These are phyloP conservation scores for Formica selysi DNA, from an alignment of 1,140 invertebrate species.

Conservation along the genomic window DNA sequence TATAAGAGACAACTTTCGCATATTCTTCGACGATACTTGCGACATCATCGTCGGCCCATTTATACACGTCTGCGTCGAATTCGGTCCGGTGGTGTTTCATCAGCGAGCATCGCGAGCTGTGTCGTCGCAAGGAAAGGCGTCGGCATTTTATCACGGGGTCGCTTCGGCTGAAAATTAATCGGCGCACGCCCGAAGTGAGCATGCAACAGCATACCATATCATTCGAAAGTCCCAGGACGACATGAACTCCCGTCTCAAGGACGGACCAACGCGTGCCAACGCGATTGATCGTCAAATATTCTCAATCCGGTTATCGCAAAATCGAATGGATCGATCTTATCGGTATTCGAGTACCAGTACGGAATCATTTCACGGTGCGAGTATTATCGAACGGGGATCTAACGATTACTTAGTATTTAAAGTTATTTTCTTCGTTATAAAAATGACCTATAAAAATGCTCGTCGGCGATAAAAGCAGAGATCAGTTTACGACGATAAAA, in stretches of 20 bases:
- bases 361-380: constrained; percentile 8
- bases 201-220: constrained; percentile 72
- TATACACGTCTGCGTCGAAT: constrained; percentile 24
- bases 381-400: constrained; percentile 12
- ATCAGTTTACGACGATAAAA: constrained; percentile 12
- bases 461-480: neutral
- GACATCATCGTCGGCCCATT: constrained; percentile 40
- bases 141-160: constrained; percentile 67
- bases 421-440: neutral
- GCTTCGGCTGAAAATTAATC: constrained; percentile 66
- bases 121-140: constrained; percentile 32
- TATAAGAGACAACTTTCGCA: constrained; percentile 56
- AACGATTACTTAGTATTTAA: neutral
- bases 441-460: neutral
- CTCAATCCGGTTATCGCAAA: constrained; percentile 56
- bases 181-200: constrained; percentile 62
- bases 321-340: constrained; percentile 47
- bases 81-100: constrained; percentile 53
- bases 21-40: constrained; percentile 29
- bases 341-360: constrained; percentile 16
- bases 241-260: constrained; percentile 71
- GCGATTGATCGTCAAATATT: constrained; percentile 63
- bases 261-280: constrained; percentile 59
- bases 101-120: constrained; percentile 27
- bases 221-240: constrained; percentile 69